Conservation (phyloP, 2,113 vertebrate genomes). For the Sebastes fasciatus region DNA sequence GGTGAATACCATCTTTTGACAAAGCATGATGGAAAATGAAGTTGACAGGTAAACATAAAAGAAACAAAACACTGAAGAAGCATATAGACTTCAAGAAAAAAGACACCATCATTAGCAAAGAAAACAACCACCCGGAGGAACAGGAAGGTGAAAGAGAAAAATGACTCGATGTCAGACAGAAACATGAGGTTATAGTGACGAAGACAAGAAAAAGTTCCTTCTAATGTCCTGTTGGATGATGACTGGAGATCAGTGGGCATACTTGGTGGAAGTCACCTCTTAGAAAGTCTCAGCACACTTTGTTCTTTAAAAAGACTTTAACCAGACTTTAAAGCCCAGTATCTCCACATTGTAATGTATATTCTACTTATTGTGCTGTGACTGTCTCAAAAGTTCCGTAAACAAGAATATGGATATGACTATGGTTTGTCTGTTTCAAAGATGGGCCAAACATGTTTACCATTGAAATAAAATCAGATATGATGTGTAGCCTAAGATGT, state of each 20-base stretch:
- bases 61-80: constrained; percentile 53
- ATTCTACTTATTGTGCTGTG: constrained; percentile 66
- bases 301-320: constrained; percentile 3
- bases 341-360: neutral
- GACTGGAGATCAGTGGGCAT: constrained; percentile 24
- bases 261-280: constrained; percentile 39
- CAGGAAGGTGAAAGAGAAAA: constrained; percentile 45
- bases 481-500: constrained; percentile 11
- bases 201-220: constrained; percentile 38
- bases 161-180: constrained; percentile 57
- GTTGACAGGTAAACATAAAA: constrained; percentile 64
- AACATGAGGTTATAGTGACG: constrained; percentile 47
- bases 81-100: constrained; percentile 44
- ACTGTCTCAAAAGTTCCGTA: constrained; percentile 87
- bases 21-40: constrained; percentile 92
- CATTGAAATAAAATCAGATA: constrained; percentile 51
- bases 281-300: constrained; percentile 80
- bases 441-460: constrained; percentile 42
- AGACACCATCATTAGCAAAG: constrained; percentile 52
- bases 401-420: constrained; percentile 48
- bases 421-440: constrained; percentile 37
- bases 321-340: constrained; percentile 7
- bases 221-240: constrained; percentile 47
- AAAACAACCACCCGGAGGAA: constrained; percentile 49
- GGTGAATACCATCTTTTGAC: constrained; percentile 99